A percentile compares a stretch with the other conserved stretches of the same genome.
Evolutionary conservation across 2,888 invertebrate species (phyloP).

Genomic region (Herminia tarsipennalis): DNA sequence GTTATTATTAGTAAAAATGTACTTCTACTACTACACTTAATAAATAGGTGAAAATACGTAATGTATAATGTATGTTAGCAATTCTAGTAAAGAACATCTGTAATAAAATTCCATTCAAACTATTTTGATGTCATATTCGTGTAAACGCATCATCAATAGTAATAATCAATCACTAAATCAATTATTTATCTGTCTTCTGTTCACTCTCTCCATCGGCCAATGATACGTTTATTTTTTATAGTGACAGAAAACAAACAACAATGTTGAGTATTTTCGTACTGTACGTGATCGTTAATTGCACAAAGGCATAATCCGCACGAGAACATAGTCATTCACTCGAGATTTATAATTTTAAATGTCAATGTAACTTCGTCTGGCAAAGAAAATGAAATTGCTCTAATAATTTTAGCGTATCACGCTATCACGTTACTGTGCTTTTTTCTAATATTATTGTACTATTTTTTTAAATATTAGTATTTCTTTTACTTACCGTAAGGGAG

Average conservation of each 20-base stretch:
- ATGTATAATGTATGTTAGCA: no score
- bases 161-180: neutral
- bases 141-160: no score
- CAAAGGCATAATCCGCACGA: constrained; percentile 46
- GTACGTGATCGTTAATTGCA: constrained; percentile 37
- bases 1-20: no score
- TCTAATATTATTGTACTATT: neutral
- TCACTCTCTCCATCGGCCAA: neutral
- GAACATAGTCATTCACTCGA: constrained; percentile 35
- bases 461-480: neutral
- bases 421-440: constrained; percentile 25
- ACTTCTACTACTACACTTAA: no score
- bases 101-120: no score
- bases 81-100: no score
- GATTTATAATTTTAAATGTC: constrained; percentile 55
- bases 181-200: neutral
- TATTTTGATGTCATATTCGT: no score
- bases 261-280: constrained; percentile 2
- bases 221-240: constrained; percentile 1
- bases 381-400: constrained; percentile 54
- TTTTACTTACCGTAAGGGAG: constrained; percentile 68
- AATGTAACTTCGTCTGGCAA: constrained; percentile 40
- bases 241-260: neutral
- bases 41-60: no score
- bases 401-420: constrained; percentile 50